phyloP scores from a whole-genome alignment of 92 coral and sea anemone genomes.

The Pocillopora grandis region DNA sequence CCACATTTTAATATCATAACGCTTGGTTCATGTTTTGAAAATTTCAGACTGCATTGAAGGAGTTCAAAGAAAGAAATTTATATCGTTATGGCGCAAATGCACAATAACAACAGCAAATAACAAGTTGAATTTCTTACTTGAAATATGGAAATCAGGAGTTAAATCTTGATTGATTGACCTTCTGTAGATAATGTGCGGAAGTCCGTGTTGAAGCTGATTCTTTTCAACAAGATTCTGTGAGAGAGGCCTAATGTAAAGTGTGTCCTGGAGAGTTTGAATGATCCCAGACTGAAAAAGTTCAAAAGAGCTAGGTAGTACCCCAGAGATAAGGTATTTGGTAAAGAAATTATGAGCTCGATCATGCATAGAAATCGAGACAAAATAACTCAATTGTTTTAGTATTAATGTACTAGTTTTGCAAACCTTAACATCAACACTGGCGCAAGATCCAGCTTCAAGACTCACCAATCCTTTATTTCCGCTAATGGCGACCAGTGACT shows the following conservation, averaged over 20 bases:
- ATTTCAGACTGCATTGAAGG: too few relatives aligned
- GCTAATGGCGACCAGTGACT: constrained; percentile 48
- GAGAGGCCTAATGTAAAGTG: constrained; percentile 47
- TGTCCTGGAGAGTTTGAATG: constrained; percentile 32
- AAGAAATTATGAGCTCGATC: too few relatives aligned
- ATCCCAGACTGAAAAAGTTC: constrained; percentile 34
- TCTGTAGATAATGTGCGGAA: constrained; percentile 38
- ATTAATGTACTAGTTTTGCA: not conserved
- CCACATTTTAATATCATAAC: too few relatives aligned
- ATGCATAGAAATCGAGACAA: too few relatives aligned
- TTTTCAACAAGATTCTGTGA: constrained; percentile 27
- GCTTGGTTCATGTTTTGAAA: too few relatives aligned
- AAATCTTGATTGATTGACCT: constrained; percentile 14
- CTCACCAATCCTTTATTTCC: constrained; percentile 48
- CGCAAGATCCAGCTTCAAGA: too few relatives aligned
- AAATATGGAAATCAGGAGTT: not conserved
- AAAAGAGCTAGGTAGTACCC: not conserved
- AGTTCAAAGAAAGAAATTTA: too few relatives aligned
- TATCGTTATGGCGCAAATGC: too few relatives aligned
- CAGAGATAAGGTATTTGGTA: not conserved
- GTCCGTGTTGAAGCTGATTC: not conserved
- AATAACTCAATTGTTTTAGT: not conserved
- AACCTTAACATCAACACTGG: not conserved
- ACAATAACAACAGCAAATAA: not conserved
- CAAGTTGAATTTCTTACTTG: not conserved